These are phyloP conservation scores for Thereva nobilitata DNA, from an alignment of 2,888 invertebrate genomes.

Conservation along the genomic window DNA sequence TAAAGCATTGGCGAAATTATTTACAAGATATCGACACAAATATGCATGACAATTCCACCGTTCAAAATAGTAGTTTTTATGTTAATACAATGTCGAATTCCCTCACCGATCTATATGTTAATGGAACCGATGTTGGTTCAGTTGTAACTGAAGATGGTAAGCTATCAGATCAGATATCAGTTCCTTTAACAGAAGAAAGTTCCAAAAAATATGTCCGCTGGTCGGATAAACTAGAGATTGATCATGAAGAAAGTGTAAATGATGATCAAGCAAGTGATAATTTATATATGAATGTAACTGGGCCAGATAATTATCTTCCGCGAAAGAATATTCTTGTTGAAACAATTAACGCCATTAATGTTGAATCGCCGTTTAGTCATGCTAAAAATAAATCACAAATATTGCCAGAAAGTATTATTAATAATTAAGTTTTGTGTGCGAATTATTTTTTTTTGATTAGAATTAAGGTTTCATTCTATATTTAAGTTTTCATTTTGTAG, in stretches of 20 bases:
- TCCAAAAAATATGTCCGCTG: constrained; percentile 37
- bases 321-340: constrained; percentile 43
- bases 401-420: constrained; percentile 38
- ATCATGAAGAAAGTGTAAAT: constrained; percentile 28
- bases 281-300: constrained; percentile 40
- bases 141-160: constrained; percentile 39
- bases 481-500: constrained; percentile 6
- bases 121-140: constrained; percentile 40
- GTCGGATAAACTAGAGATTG: constrained; percentile 17
- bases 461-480: background rate
- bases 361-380: constrained; percentile 37
- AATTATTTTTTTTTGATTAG: constrained; percentile 10
- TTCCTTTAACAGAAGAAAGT: constrained; percentile 22
- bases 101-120: constrained; percentile 42
- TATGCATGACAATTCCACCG: constrained; percentile 43
- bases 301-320: constrained; percentile 37
- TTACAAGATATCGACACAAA: constrained; percentile 43
- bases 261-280: constrained; percentile 33
- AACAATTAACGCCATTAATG: constrained; percentile 44
- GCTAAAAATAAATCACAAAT: constrained; percentile 31
- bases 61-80: constrained; percentile 42
- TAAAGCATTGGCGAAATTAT: constrained; percentile 45
- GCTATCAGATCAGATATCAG: constrained; percentile 38
- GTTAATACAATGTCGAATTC: constrained; percentile 44
- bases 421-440: constrained; percentile 11